Conservation (phyloP, 2,797 vertebrate genomes). For the Microctenopoma lineatum region DNA sequence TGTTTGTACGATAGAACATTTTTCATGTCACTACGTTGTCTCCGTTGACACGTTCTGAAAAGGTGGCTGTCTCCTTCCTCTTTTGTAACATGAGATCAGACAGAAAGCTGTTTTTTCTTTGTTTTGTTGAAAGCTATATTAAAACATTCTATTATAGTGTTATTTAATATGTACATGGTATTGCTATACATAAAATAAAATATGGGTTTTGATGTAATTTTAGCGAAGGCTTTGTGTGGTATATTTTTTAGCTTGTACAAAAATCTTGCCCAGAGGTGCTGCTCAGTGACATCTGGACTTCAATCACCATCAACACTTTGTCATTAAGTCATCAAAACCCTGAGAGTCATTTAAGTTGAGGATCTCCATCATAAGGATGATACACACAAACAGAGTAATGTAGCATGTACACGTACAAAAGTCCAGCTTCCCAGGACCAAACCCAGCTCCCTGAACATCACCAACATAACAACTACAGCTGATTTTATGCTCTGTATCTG, state of each 20-base stretch:
- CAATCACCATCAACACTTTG: no score
- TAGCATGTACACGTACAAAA: no score
- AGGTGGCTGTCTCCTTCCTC: slow-evolving; percentile 76
- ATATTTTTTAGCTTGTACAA: not conserved
- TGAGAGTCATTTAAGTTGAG: no score
- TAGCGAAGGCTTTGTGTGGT: slow-evolving; percentile 61
- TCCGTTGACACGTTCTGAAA: slow-evolving; percentile 85
- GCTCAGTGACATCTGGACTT: no score
- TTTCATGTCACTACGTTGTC: slow-evolving; percentile 84
- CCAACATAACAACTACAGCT: no score
- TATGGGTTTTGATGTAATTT: slow-evolving; percentile 98
- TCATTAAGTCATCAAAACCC: no score
- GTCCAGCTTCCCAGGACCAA: no score
- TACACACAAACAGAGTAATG: no score
- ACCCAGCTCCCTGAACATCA: no score
- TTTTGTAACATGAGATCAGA: slow-evolving; percentile 90
- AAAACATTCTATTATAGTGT: slow-evolving; percentile 98
- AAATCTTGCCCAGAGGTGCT: no score
- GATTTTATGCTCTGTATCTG: no score
- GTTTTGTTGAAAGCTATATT: slow-evolving; percentile 94
- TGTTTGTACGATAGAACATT: slow-evolving; percentile 87
- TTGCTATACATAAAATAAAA: slow-evolving; percentile 99
- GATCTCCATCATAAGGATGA: no score
- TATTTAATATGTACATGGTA: slow-evolving; percentile 99
- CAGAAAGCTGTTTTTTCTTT: slow-evolving; percentile 63